A percentile compares a stretch with the other conserved stretches of the same genome.
These are phyloP conservation scores for Tipula confusa DNA, from an alignment of 2,888 invertebrate species.

Conservation along the genomic window DNA sequence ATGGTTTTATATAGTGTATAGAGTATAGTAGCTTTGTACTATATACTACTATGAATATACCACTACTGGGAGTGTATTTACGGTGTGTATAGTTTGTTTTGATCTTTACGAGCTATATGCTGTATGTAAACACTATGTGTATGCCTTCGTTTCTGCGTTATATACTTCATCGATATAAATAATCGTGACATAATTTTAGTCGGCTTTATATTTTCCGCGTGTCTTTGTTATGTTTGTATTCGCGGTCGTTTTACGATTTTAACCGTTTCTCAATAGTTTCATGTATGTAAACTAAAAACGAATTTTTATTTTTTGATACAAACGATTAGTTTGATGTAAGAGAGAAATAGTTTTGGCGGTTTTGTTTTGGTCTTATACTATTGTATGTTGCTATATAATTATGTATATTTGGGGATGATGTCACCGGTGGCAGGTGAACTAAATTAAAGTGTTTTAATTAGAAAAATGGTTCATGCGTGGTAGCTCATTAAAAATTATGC, in stretches of 20 bases:
- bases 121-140: background rate
- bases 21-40: background rate
- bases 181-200: background rate
- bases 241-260: background rate
- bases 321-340: background rate
- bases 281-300: background rate
- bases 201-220: background rate
- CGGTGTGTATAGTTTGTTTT: background rate
- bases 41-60: background rate
- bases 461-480: too few relatives aligned
- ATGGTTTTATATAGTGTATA: too few relatives aligned
- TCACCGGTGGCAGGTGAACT: too few relatives aligned
- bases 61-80: background rate
- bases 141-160: background rate
- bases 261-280: background rate
- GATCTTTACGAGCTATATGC: background rate
- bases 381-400: too few relatives aligned
- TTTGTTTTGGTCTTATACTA: background rate
- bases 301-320: background rate
- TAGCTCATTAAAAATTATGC: too few relatives aligned
- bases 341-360: background rate
- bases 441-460: too few relatives aligned
- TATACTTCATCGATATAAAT: constrained; percentile 25
- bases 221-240: background rate
- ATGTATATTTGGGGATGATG: too few relatives aligned